Conservation (phyloP, 2,888 invertebrate genomes). For the Antheraea assamensis region DNA sequence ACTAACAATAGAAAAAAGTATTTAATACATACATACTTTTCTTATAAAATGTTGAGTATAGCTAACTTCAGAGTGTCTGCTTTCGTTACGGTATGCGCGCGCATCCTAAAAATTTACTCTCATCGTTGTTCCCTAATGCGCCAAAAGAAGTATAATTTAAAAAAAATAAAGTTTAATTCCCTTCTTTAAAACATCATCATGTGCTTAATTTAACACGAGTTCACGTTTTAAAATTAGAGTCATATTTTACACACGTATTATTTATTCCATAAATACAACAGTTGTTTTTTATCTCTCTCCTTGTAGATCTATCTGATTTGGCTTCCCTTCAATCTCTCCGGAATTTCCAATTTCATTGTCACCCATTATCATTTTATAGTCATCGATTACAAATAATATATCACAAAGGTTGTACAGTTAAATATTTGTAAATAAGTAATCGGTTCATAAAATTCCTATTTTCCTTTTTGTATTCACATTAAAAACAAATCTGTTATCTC, state of each 20-base stretch:
- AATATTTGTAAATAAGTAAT: not conserved
- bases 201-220: not conserved
- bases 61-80: too few species aligned
- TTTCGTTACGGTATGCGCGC: too few species aligned
- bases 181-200: not conserved
- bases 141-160: too few species aligned
- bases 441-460: not conserved
- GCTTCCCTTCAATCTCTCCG: not conserved
- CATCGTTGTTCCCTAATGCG: too few species aligned
- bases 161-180: not conserved
- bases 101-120: too few species aligned
- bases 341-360: not conserved
- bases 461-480: not conserved
- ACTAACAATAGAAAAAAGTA: too few species aligned
- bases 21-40: too few species aligned
- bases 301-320: not conserved
- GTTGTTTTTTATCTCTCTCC: not conserved
- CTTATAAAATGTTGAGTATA: too few species aligned
- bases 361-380: not conserved
- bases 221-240: not conserved
- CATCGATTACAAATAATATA: not conserved
- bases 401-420: not conserved
- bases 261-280: not conserved
- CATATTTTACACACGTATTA: not conserved
- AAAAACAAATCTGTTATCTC: not conserved